Conservation (phyloP, 2,113 vertebrate species). For the Phaethornis superciliosus region DNA sequence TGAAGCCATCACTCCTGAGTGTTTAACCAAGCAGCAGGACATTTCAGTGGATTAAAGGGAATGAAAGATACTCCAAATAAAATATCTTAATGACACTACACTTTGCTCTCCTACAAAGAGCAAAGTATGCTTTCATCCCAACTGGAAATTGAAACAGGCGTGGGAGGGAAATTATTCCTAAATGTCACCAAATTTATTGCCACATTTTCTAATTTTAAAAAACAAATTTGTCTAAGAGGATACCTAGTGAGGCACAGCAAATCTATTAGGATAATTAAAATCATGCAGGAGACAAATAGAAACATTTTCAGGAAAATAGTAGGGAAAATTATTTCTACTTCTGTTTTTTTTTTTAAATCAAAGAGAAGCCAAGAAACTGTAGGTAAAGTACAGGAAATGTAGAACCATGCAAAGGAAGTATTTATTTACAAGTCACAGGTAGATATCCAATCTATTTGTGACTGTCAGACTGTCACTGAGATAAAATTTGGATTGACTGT, state of each 20-base stretch:
- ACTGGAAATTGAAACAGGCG: neutral
- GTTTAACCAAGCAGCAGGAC: neutral
- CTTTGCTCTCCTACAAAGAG: neutral
- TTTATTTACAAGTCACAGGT: neutral
- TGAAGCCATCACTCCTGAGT: neutral
- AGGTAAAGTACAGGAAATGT: neutral
- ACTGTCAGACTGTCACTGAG: neutral
- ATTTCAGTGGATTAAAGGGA: neutral
- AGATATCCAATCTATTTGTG: neutral
- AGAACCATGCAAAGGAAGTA: neutral
- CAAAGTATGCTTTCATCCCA: neutral
- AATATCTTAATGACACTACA: neutral
- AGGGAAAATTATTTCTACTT: neutral
- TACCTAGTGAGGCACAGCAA: neutral
- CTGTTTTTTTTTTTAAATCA: neutral
- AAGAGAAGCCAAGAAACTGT: neutral
- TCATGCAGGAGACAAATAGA: neutral
- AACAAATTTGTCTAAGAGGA: neutral
- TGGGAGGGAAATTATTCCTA: neutral
- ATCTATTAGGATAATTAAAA: neutral
- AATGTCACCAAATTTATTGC: neutral
- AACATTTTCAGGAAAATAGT: neutral
- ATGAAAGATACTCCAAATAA: neutral
- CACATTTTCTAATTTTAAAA: neutral
- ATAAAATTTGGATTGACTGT: neutral